These are phyloP conservation scores for Hyles vespertilio DNA, from an alignment of 1,140 invertebrate species.

Conservation along the genomic window DNA sequence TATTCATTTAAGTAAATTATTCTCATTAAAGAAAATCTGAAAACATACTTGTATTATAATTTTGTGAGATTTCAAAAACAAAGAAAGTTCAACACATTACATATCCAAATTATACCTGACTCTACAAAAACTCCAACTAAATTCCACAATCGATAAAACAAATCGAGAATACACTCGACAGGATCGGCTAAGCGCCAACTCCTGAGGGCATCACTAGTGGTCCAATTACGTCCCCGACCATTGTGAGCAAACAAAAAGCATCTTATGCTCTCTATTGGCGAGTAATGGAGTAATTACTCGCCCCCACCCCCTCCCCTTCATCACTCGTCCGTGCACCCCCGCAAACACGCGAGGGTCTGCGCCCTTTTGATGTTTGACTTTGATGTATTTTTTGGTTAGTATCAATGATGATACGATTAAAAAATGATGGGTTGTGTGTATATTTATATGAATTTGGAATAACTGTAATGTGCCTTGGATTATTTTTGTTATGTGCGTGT, in stretches of 20 bases:
- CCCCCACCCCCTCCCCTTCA: conserved; percentile 8
- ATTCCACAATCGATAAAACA: background rate
- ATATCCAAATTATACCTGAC: too few relatives aligned
- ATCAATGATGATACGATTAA: background rate
- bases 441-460: too few relatives aligned
- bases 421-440: too few relatives aligned
- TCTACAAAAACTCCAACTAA: too few relatives aligned
- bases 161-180: background rate
- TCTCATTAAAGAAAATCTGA: too few relatives aligned
- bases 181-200: background rate
- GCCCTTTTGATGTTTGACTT: conserved; percentile 14
- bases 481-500: too few relatives aligned
- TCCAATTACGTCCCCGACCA: conserved; percentile 14
- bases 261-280: conserved; percentile 20
- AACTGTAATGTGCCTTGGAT: too few relatives aligned
- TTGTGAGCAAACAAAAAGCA: conserved; percentile 18
- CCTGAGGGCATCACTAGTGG: conserved; percentile 13
- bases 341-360: conserved; percentile 8
- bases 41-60: too few relatives aligned
- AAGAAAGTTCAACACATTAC: too few relatives aligned
- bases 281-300: conserved; percentile 39
- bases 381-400: conserved; percentile 26
- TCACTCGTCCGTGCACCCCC: conserved; percentile 6
- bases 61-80: too few relatives aligned
- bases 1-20: too few relatives aligned